phyloP scores from a whole-genome alignment of 2,797 vertebrate species.

The Borostomias antarcticus region DNA sequence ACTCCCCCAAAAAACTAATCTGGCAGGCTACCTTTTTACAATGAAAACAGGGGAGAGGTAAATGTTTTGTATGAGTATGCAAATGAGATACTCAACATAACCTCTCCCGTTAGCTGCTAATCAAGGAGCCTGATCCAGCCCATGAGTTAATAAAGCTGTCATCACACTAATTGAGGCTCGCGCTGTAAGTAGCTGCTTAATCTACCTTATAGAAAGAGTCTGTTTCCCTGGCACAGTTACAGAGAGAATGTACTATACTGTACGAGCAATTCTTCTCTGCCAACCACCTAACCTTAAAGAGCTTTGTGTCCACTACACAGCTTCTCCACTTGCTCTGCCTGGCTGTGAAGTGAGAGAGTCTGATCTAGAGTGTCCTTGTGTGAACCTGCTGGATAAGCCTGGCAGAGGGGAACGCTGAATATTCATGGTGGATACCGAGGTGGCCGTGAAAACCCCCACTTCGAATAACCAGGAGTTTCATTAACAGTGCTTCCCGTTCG shows the following conservation, averaged over 20 bases:
- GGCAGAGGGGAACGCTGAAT: conserved; percentile 49
- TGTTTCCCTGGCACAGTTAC: conserved; percentile 17
- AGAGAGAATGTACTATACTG: too few species aligned
- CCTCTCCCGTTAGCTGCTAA: conserved; percentile 42
- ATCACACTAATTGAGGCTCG: conserved; percentile 63
- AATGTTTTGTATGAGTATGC: conserved; percentile 24
- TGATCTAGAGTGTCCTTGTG: conserved; percentile 17
- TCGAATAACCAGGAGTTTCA: conserved; percentile 55
- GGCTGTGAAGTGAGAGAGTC: neutral
- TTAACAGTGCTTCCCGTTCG: conserved; percentile 51
- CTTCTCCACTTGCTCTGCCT: neutral
- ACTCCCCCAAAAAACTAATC: too few species aligned
- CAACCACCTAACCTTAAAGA: neutral
- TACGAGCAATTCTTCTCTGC: neutral
- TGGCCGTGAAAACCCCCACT: conserved; percentile 47
- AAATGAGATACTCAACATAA: conserved; percentile 50
- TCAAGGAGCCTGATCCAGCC: conserved; percentile 54
- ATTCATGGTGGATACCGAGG: conserved; percentile 52
- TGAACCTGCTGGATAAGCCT: conserved; percentile 52
- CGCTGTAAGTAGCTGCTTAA: conserved; percentile 60
- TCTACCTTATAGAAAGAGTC: conserved; percentile 39
- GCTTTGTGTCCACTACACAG: neutral
- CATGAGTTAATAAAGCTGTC: conserved; percentile 69
- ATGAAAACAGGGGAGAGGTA: neutral
- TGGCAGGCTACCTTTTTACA: too few species aligned